These are phyloP conservation scores for Catalaphyllia jardinei DNA, from an alignment of 64 coral and sea anemone genomes.

Conservation along the genomic window DNA sequence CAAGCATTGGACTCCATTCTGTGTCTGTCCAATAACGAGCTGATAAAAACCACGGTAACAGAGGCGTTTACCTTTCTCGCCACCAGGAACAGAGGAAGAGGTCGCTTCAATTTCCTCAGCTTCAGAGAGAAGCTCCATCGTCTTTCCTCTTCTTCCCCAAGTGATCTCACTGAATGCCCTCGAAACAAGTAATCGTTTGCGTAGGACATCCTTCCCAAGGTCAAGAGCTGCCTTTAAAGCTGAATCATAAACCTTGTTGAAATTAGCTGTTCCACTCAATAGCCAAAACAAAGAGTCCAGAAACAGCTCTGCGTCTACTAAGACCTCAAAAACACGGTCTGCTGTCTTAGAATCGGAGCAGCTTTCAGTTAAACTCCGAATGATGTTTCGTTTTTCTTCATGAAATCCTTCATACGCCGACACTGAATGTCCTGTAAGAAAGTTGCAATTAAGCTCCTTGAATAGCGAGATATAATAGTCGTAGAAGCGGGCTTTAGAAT, in stretches of 20 bases:
- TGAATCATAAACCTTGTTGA: not conserved
- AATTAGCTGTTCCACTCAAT: not conserved
- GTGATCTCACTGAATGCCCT: not conserved
- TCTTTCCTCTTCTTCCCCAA: not conserved
- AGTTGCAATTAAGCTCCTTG: not conserved
- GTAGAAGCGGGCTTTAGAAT: not conserved
- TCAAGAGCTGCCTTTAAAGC: not conserved
- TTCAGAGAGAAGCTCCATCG: not conserved
- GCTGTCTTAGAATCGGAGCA: not conserved
- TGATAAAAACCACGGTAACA: not conserved
- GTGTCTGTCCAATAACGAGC: too few relatives aligned
- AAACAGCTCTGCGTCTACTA: constrained; percentile 1
- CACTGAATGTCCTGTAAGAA: not conserved
- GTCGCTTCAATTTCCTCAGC: not conserved
- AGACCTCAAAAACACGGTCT: not conserved
- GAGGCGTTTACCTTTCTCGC: not conserved
- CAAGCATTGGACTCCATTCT: too few relatives aligned
- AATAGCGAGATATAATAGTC: not conserved
- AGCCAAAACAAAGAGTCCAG: not conserved
- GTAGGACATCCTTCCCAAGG: too few relatives aligned
- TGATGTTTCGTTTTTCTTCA: not conserved
- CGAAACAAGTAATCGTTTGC: not conserved
- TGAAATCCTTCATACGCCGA: not conserved
- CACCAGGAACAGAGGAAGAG: not conserved
- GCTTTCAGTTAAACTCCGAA: not conserved